Percentiles rank a stretch among this genome's conserved stretches.
phyloP scores from a whole-genome alignment of 2,797 vertebrate species.

The Lerista edwardsae region DNA sequence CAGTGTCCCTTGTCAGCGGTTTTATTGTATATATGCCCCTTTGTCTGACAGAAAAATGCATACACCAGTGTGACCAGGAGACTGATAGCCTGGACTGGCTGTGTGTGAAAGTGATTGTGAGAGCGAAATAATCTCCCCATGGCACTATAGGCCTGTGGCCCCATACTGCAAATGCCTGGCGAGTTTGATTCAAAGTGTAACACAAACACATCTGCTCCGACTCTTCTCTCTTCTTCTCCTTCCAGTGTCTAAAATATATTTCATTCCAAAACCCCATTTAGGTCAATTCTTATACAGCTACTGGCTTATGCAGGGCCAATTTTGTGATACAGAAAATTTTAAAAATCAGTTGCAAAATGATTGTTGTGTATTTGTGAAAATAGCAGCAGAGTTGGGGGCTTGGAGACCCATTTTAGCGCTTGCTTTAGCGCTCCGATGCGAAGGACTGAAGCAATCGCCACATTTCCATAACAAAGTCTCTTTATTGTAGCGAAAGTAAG shows the following conservation, averaged over 20 bases:
- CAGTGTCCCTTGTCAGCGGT: background rate
- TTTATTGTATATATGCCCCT: background rate
- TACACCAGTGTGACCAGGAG: background rate
- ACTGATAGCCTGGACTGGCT: background rate
- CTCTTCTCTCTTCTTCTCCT: background rate
- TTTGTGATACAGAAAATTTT: background rate
- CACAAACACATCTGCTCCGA: background rate
- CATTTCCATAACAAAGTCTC: too few species aligned
- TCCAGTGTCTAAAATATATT: background rate
- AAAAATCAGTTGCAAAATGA: too few species aligned
- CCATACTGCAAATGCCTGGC: background rate
- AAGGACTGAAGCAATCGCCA: too few species aligned
- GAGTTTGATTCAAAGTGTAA: background rate
- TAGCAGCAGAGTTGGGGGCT: too few species aligned
- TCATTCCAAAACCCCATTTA: background rate
- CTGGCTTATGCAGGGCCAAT: background rate
- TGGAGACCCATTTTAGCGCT: too few species aligned
- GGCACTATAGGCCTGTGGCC: background rate
- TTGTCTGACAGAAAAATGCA: background rate
- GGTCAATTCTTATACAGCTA: background rate
- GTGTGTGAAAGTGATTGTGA: background rate
- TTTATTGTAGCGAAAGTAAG: too few species aligned
- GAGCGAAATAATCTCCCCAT: background rate
- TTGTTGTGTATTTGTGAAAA: too few species aligned
- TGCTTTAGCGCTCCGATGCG: too few species aligned